Base-by-base conservation (phyloP, 2,113 vertebrate genomes). In the Misgurnus mizolepis region DNA sequence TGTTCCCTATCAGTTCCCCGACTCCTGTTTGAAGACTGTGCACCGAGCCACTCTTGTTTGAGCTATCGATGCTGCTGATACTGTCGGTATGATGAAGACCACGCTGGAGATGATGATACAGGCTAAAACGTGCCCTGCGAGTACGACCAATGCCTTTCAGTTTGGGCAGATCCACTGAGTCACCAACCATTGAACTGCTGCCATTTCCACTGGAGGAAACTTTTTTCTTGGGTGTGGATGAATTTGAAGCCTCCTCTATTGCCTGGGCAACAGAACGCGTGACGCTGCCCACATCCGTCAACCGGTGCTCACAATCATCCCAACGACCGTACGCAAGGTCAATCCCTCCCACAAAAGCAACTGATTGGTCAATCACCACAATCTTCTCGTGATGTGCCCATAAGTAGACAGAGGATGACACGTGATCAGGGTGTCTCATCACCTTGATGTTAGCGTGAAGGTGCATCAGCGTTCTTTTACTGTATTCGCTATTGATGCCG, bases 371-470 rank as follows among this genome's bases (percentile, higher is more conserved):
- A 0, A 99, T 84, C 0, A 99, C 87, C 5, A 99, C 90, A 0
- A 97, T 92, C 85, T 99, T 99, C 92, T 99, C 98, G 0, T 99
- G 98, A 72, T 99, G 98, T 10, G 98, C 98, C 98, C 98, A 99
- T 68, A 99, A 91, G 84, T 98, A 98, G 8, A 99, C 96, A 0
- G 93, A 94, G 72, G 97, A 99, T 0, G 97, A 98, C 47, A 99
- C 95, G 0, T 99, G 97, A 86, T 99, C 97, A 0, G 97, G 98
- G 76, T 99, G 96, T 17, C 97, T 94, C 96, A 99, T 98, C 87
- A 99, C 97, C 95, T 99, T 99, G 61, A 99, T 94, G 87, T 96
- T 97, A 55, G 95, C 94, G 87, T 98, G 95, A 11, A 98, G 90
- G 65, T 66, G 93, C 91, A 94, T 86, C 8, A 99, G 90, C 0